Conservation (phyloP, 1,140 invertebrate species). For the Zaprionus kolodkinae region DNA sequence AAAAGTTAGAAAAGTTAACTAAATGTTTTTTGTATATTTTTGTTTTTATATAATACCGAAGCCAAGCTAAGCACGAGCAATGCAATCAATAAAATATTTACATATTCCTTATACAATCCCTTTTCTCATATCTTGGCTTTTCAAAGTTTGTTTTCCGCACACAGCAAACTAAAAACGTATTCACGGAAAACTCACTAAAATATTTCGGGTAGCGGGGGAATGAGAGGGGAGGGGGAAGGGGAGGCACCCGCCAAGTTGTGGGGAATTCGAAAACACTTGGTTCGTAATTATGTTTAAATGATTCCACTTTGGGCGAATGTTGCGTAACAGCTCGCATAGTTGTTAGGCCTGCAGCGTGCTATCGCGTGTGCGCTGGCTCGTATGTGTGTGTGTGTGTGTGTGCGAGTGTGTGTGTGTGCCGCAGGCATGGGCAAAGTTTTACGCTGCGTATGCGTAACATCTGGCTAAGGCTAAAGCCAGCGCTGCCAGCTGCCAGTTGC, state of each 20-base stretch:
- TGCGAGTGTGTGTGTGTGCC: neutral
- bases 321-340: conserved; percentile 32
- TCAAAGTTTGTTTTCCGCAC: neutral
- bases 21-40: too few species aligned
- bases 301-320: conserved; percentile 9
- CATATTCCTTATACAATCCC: neutral
- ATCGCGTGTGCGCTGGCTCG: neutral
- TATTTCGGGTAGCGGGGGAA: neutral
- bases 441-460: conserved; percentile 80
- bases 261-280: conserved; percentile 20
- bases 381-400: neutral
- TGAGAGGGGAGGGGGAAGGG: too few species aligned
- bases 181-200: neutral
- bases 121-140: neutral
- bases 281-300: conserved; percentile 21
- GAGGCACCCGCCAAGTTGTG: neutral
- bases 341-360: conserved; percentile 21
- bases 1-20: too few species aligned
- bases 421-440: conserved; percentile 65
- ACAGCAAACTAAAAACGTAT: neutral
- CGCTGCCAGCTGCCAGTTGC: conserved; percentile 17
- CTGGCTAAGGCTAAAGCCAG: conserved; percentile 63
- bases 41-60: neutral
- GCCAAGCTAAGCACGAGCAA: neutral
- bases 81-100: neutral